These are phyloP conservation scores for Stichopus chloronotus DNA, from an alignment of 35 echinoderm and acorn worm species.

Conservation along the genomic window DNA sequence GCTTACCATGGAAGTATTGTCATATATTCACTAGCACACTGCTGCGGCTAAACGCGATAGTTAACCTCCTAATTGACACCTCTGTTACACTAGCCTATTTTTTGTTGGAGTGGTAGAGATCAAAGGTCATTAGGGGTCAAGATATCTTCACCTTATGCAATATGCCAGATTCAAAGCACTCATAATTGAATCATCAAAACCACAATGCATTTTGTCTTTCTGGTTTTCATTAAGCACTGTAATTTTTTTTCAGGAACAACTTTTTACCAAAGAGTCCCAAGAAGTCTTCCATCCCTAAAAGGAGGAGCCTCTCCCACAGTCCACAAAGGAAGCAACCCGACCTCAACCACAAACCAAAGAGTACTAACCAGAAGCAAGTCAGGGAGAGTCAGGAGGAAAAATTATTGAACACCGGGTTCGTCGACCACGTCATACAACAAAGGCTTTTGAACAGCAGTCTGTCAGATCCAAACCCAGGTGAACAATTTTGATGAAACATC, in stretches of 20 bases:
- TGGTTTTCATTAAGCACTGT: too few species aligned
- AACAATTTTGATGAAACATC: not conserved
- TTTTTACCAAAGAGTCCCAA: conserved; percentile 42
- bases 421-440: conserved; percentile 39
- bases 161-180: too few species aligned
- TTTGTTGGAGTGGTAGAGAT: too few species aligned
- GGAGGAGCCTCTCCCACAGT: conserved; percentile 73
- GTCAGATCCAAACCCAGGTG: conserved; percentile 62
- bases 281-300: conserved; percentile 53
- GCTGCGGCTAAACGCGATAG: too few species aligned
- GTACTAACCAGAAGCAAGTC: conserved; percentile 47
- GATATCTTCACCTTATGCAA: too few species aligned
- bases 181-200: too few species aligned
- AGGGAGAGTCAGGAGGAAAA: conserved; percentile 48
- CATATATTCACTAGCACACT: too few species aligned
- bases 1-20: too few species aligned
- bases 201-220: too few species aligned
- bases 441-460: conserved; percentile 34
- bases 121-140: too few species aligned
- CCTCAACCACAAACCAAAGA: conserved; percentile 6
- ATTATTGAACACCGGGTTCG: not conserved
- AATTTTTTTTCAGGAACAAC: not conserved
- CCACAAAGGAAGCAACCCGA: conserved; percentile 65
- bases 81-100: too few species aligned
- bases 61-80: too few species aligned